Evolutionary conservation across 2,888 invertebrate genomes (phyloP), one percentile per base, ranked within the genome.

Genomic region (Limnephilus lunatus): DNA sequence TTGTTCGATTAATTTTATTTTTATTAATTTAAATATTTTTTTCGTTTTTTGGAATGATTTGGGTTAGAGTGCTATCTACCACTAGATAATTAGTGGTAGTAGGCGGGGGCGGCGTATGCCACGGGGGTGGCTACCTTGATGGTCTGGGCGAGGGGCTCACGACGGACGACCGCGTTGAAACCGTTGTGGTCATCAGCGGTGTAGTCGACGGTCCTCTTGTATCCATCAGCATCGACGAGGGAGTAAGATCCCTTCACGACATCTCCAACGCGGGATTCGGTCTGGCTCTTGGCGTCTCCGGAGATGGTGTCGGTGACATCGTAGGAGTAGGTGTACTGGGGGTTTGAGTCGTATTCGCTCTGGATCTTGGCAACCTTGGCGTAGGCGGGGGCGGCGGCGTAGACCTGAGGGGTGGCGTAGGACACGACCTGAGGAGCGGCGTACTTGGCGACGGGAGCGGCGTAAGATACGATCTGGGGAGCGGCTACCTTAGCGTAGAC

Each of bases 141-240:
- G n/a, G 35, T 14, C 3, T n/a, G 39, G 44, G 25, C 86, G n/a
- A 86, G 39, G 44, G 86, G 86, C n/a, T 96, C 96, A 92, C 95
- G 95, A 81, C 95, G 95, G 1, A 97, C 94, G 1, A 96, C 95
- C 35, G 97, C 97, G 94, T 96, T 96, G 94, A 96, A 97, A 25
- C 97, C 96, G 91, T 96, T 95, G 92, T 95, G 94, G 0, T 96
- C 95, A 92, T 96, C 96, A n/a, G 96, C 95, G 0, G 95, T 95
- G 94, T 96, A 96, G 91, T 96, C 95, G 1, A 96, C 96, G 2
- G 95, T 95, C 1, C 96, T 95, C 93, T 94, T 94, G 85, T 89
- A 87, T 12, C 95, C 95, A 94, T 95, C 95, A 86, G 95, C 93
- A 85, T 95, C 95, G 44, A 93, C 93, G 68, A 95, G 94, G 90